phyloP scores from a whole-genome alignment of 2,113 vertebrate species.

The Tragulus kanchil region DNA sequence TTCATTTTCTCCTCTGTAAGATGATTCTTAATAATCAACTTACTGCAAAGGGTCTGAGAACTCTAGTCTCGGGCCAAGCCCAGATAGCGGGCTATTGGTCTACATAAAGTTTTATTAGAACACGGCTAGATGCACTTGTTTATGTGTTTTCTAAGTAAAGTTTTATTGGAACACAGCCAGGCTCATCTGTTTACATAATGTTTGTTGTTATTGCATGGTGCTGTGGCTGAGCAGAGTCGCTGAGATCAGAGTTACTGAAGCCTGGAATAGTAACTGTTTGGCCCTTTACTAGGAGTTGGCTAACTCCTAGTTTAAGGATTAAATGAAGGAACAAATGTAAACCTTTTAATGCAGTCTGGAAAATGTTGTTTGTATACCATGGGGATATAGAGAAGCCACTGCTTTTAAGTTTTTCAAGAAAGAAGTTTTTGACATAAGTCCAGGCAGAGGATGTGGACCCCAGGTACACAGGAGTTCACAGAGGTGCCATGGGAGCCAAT shows the following conservation, averaged over 20 bases:
- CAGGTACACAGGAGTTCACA: not conserved
- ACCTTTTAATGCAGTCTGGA: not conserved
- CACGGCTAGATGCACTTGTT: not conserved
- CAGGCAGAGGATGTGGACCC: not conserved
- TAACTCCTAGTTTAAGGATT: conserved; percentile 11
- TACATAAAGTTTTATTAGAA: conserved; percentile 1
- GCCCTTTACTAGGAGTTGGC: not conserved
- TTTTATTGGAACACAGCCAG: not conserved
- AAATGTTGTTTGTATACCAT: not conserved
- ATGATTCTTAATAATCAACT: not conserved
- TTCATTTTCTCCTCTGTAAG: not conserved
- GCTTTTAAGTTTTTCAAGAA: not conserved
- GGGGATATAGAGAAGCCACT: not conserved
- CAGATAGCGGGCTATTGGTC: not conserved
- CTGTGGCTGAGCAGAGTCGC: not conserved
- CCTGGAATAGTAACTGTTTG: not conserved
- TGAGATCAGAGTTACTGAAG: not conserved
- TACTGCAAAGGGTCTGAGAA: not conserved
- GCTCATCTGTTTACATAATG: not conserved
- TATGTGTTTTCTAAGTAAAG: not conserved
- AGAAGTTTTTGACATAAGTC: not conserved
- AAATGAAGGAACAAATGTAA: not conserved
- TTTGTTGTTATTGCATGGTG: not conserved
- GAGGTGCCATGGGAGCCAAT: rapidly evolving
- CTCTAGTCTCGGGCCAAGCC: not conserved